Base-by-base conservation (phyloP, 2,113 vertebrate species). In the Nothocercus julius region DNA sequence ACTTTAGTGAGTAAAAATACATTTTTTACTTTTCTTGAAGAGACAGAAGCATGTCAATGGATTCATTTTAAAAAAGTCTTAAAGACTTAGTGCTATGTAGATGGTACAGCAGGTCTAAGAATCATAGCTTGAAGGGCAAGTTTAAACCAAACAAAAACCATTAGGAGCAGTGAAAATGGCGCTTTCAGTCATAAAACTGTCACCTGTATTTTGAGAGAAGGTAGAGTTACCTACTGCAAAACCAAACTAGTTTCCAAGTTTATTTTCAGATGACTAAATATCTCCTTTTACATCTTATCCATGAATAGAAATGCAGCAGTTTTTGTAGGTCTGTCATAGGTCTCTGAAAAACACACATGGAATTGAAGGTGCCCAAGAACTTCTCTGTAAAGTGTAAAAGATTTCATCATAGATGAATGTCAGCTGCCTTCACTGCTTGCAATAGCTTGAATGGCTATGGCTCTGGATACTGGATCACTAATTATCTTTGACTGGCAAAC, bases 301-400 rank as follows among this genome's bases (percentile, higher is more conserved):
- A 1, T 47, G 51, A 83, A 40, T 38, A 20, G 49, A 53, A 36
- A 30, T 80, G 44, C 36, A 40, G 44, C 20, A 89, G 27, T 40
- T 74, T 27, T 77, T 40, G 5, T 21, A 12, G n/a, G 32, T 56
- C 89, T 38, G 28, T 69, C 11, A 24, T 85, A 62, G 21, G 1
- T 59, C 25, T 85, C 80, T 75, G 79, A 62, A 86, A 75, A 81
- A 22, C 17, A 72, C 66, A 18, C 42, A 80, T 13, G 40, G 45
- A 92, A 74, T 0, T 66, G 77, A 72, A 92, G 47, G 62, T 92
- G 77, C 73, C 94, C 56, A 84, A 78, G 82, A 93, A 90, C 73
- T 83, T 84, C 32, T 6, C 51, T 64, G 49, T 34, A 80, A 51
- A 21, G 20, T 0, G 4, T 66, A 62, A 58, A 82, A 87, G 51